Conservation (phyloP, 2,888 invertebrate genomes). For the Chirona hameri region DNA sequence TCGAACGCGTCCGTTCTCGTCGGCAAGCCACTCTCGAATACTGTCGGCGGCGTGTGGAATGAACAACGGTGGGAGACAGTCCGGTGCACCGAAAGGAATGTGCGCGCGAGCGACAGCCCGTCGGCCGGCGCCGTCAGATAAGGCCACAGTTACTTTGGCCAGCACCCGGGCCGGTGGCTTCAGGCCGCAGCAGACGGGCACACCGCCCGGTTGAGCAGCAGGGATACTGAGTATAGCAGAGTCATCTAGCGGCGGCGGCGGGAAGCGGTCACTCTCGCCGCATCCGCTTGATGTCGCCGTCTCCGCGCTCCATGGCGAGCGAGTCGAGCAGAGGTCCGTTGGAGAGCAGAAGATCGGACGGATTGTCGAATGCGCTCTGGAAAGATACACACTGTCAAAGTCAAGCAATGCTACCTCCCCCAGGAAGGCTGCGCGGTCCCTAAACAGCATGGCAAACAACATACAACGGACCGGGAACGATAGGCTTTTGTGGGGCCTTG, state of each 20-base stretch:
- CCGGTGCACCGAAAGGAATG: not conserved
- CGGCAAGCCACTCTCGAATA: not conserved
- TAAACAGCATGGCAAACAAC: too few relatives aligned
- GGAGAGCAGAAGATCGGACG: not conserved
- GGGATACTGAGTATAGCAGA: not conserved
- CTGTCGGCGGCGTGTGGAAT: not conserved
- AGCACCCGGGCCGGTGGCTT: not conserved
- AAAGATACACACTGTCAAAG: too few relatives aligned
- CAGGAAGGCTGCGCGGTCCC: too few relatives aligned
- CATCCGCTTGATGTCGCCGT: conserved; percentile 24
- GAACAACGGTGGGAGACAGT: not conserved
- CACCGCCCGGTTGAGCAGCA: not conserved
- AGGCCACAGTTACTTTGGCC: conserved; percentile 1
- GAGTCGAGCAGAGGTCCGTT: conserved; percentile 7
- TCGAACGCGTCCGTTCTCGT: not conserved
- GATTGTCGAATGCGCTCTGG: conserved; percentile 3
- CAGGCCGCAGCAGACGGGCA: not conserved
- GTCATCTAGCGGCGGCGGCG: not conserved
- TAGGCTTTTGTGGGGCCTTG: too few relatives aligned
- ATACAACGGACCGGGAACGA: too few relatives aligned
- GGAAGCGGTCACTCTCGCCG: not conserved
- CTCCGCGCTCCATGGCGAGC: not conserved
- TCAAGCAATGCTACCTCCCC: too few relatives aligned
- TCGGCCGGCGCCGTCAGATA: not conserved
- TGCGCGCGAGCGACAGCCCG: not conserved